phyloP scores from a whole-genome alignment of 2,888 invertebrate genomes.

The Nemapogon koenigi region DNA sequence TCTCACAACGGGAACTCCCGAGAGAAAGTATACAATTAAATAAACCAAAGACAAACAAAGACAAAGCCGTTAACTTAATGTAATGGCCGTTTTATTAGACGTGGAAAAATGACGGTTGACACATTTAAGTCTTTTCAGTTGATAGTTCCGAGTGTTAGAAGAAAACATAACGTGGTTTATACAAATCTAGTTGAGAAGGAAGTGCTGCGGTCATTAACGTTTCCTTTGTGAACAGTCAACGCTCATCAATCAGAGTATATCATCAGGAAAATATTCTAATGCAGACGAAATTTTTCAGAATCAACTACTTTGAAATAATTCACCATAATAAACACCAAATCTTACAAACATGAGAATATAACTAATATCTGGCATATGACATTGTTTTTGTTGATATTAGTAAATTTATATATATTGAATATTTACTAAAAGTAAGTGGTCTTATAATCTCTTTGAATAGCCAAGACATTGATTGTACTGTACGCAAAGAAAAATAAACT shows the following conservation, averaged over 20 bases:
- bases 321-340: too few species aligned
- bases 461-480: too few species aligned
- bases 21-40: constrained; percentile 1
- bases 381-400: too few species aligned
- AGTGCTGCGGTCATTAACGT: constrained; percentile 31
- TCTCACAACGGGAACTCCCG: too few species aligned
- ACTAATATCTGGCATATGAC: too few species aligned
- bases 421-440: too few species aligned
- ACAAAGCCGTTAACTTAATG: constrained; percentile 4
- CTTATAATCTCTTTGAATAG: too few species aligned
- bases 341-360: too few species aligned
- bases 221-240: constrained; percentile 28
- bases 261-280: constrained; percentile 24
- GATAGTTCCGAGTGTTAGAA: neutral
- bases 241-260: constrained; percentile 26
- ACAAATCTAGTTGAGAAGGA: constrained; percentile 28
- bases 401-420: too few species aligned
- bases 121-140: constrained; percentile 5
- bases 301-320: too few species aligned
- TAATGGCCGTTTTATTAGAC: neutral
- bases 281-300: too few species aligned
- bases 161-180: constrained; percentile 13
- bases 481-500: too few species aligned
- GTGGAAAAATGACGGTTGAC: constrained; percentile 2
- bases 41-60: neutral